Conservation (phyloP, 2,797 vertebrate genomes). For the Oreonectes daqikongensis region DNA sequence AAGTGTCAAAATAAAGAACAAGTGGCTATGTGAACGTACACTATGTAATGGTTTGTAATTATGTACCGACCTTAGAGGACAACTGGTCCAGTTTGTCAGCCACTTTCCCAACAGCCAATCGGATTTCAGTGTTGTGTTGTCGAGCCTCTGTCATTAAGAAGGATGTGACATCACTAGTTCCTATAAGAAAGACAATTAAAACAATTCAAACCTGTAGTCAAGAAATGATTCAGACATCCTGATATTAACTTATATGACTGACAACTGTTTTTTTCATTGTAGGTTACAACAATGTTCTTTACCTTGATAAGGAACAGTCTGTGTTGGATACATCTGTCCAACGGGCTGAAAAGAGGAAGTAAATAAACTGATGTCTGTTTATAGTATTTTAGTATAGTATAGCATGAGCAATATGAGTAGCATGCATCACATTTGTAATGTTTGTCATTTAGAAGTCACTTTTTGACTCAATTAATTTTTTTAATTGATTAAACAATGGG, state of each 20-base stretch:
- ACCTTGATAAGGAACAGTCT: constrained; percentile 86
- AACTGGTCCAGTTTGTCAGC: constrained; percentile 93
- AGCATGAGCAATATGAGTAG: no score
- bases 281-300: constrained; percentile 41
- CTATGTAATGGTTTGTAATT: neutral
- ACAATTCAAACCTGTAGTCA: neutral
- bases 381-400: no score
- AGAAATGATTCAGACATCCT: no score
- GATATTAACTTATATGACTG: no score
- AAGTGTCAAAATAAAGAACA: no score
- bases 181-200: constrained; percentile 62
- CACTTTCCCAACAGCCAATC: constrained; percentile 89
- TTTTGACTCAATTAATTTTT: no score
- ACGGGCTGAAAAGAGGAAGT: constrained; percentile 81
- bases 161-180: constrained; percentile 85
- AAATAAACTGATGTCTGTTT: constrained; percentile 21
- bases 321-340: constrained; percentile 81
- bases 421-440: no score
- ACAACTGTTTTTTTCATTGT: neutral
- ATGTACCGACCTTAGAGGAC: constrained; percentile 80
- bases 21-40: no score
- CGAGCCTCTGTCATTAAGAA: constrained; percentile 95
- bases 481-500: no score
- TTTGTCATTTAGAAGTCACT: no score
- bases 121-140: constrained; percentile 94